Evolutionary conservation across 2,888 invertebrate species (phyloP).

Genomic region (Caenorhabditis doughertyi): DNA sequence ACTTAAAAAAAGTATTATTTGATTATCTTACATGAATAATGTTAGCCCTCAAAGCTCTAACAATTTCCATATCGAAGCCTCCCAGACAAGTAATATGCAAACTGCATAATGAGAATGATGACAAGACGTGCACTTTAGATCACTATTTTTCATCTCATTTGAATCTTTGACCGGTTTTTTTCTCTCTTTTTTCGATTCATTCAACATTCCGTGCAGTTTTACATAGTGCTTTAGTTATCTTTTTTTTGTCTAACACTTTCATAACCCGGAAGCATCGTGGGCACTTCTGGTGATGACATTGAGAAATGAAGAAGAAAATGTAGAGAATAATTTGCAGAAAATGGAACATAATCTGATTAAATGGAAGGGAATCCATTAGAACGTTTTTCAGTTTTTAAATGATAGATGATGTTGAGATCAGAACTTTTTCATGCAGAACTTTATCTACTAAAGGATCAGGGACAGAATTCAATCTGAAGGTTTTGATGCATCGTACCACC

Average conservation of each 20-base stretch:
- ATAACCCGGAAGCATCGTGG: constrained; percentile 11
- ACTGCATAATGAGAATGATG: no score
- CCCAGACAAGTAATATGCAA: no score
- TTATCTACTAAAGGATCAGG: not conserved
- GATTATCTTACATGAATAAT: no score
- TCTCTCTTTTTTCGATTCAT: not conserved
- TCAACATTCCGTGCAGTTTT: constrained; percentile 24
- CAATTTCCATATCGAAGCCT: no score
- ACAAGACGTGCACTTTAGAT: constrained; percentile 6
- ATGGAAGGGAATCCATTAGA: not conserved
- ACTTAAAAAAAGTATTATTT: no score
- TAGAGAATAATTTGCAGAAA: constrained; percentile 19
- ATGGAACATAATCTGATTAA: constrained; percentile 25
- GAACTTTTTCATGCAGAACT: not conserved
- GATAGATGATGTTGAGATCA: not conserved
- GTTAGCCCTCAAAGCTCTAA: not conserved
- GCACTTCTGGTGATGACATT: constrained; percentile 30
- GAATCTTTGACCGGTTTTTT: constrained; percentile 21
- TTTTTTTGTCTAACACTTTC: constrained; percentile 9
- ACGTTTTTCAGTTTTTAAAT: not conserved
- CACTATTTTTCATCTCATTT: not conserved
- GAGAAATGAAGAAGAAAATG: not conserved
- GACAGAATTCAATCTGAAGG: not conserved
- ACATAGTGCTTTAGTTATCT: not conserved
- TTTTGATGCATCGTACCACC: not conserved